These are phyloP conservation scores for Epinephelus coioides DNA, from an alignment of 2,797 vertebrate species.

Conservation along the genomic window DNA sequence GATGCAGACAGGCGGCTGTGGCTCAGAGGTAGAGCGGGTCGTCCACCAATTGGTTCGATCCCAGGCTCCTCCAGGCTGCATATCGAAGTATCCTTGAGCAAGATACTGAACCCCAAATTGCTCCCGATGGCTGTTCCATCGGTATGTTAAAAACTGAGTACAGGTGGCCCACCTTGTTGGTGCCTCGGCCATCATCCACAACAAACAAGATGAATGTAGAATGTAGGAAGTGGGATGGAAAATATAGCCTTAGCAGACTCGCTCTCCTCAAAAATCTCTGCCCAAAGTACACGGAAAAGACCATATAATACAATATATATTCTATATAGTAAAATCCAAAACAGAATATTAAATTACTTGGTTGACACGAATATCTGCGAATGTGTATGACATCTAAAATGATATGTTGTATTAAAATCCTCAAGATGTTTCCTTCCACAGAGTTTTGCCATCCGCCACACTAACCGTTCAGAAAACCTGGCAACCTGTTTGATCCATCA, in stretches of 20 bases:
- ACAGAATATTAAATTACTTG: neutral
- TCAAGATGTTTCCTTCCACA: conserved; percentile 7
- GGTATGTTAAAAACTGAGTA: too few species aligned
- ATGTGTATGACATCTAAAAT: neutral
- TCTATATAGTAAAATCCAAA: conserved; percentile 26
- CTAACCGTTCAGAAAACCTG: conserved; percentile 39
- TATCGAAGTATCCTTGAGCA: too few species aligned
- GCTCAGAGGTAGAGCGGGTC: too few species aligned
- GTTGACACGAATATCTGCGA: conserved; percentile 21
- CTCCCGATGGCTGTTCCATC: too few species aligned
- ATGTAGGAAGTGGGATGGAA: conserved; percentile 58
- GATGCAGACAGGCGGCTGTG: too few species aligned
- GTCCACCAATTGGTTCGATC: too few species aligned
- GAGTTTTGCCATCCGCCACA: conserved; percentile 35
- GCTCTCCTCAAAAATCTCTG: conserved; percentile 36
- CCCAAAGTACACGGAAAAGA: conserved; percentile 26
- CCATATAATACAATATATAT: conserved; percentile 24
- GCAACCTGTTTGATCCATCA: conserved; percentile 26
- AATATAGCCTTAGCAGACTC: conserved; percentile 36
- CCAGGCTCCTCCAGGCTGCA: too few species aligned
- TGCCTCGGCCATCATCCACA: conserved; percentile 75
- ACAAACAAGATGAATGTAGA: conserved; percentile 64
- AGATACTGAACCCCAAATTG: too few species aligned
- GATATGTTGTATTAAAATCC: conserved; percentile 18
- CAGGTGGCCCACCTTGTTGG: too few species aligned